Evolutionary conservation across 2,797 vertebrate genomes (phyloP).

Genomic region (Syngnathus rostellatus): DNA sequence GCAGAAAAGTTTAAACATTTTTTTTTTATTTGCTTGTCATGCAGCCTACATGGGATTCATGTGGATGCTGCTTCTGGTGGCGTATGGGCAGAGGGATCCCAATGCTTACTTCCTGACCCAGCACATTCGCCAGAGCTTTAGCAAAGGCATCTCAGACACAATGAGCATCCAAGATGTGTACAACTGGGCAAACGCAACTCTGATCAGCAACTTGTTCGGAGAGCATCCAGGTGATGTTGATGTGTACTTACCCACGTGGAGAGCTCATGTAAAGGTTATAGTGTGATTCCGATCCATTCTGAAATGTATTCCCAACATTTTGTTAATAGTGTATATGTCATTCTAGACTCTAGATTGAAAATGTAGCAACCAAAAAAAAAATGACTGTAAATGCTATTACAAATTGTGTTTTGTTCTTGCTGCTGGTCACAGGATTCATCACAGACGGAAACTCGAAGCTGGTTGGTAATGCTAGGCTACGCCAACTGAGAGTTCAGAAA

Average conservation of each 20-base stretch:
- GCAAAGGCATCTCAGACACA: constrained; percentile 66
- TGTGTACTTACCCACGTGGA: background rate
- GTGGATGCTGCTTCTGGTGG: constrained; percentile 90
- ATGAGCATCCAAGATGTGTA: constrained; percentile 82
- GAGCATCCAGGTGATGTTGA: constrained; percentile 70
- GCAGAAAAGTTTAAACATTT: no score
- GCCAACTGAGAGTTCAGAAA: constrained; percentile 81
- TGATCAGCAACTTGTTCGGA: constrained; percentile 81
- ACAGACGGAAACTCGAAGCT: constrained; percentile 93
- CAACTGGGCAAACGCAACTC: constrained; percentile 80
- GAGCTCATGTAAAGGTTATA: background rate
- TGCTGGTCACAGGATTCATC: constrained; percentile 78
- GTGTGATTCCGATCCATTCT: background rate
- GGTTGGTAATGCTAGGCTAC: constrained; percentile 83
- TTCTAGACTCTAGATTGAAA: background rate
- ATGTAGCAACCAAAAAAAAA: background rate
- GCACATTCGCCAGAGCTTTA: constrained; percentile 86
- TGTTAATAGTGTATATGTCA: background rate
- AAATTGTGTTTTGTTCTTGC: background rate
- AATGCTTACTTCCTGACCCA: constrained; percentile 83
- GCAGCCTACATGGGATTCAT: constrained; percentile 86
- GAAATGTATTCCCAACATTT: background rate
- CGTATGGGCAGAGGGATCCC: constrained; percentile 89
- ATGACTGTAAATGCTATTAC: background rate
- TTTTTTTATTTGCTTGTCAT: constrained; percentile 29